These are phyloP conservation scores for Semibalanus balanoides DNA, from an alignment of 1,140 invertebrate genomes.

Conservation along the genomic window DNA sequence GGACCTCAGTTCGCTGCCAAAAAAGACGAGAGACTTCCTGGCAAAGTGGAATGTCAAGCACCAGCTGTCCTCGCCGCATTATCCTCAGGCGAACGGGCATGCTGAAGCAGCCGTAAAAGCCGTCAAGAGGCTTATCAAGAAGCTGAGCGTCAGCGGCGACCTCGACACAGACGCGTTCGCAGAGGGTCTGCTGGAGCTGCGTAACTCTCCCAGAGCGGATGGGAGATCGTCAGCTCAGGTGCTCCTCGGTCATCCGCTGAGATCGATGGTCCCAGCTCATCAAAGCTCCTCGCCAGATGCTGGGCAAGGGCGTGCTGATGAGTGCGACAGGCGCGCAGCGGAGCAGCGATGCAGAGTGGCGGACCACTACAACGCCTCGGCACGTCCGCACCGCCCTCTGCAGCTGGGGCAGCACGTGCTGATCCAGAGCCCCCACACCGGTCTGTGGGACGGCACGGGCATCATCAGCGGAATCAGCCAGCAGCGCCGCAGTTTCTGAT, in stretches of 20 bases:
- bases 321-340: not conserved
- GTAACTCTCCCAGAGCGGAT: slow-evolving; percentile 9
- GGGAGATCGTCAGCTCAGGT: slow-evolving; percentile 14
- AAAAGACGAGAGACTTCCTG: not conserved
- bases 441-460: not conserved
- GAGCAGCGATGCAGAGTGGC: not conserved
- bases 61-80: not conserved
- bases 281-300: not conserved
- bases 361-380: not conserved
- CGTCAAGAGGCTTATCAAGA: not conserved
- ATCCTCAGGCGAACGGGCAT: not conserved
- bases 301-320: not conserved
- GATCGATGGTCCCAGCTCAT: slow-evolving; percentile 12
- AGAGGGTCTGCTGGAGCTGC: slow-evolving; percentile 9
- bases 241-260: slow-evolving; percentile 12
- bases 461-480: no score
- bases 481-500: no score
- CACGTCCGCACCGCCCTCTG: not conserved
- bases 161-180: slow-evolving; percentile 7
- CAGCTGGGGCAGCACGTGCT: not conserved
- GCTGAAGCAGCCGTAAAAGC: no score
- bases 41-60: not conserved
- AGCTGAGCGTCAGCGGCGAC: not conserved
- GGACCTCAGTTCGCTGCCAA: not conserved
- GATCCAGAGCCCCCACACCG: not conserved